Evolutionary conservation across 1,140 invertebrate species (phyloP), one percentile per base, ranked within the genome.

Genomic region (Orchesella cincta): DNA sequence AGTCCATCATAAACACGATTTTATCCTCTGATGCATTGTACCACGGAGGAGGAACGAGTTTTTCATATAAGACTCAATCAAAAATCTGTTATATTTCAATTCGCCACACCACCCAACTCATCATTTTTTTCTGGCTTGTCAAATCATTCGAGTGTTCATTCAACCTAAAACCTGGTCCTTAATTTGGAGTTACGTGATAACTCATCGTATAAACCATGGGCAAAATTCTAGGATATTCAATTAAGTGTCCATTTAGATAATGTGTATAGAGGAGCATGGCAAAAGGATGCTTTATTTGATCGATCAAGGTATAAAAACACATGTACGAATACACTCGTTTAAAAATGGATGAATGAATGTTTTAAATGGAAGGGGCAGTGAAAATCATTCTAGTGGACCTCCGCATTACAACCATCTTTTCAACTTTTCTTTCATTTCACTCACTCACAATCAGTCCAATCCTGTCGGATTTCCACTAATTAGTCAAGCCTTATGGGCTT

Each of bases 151-250:
- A 18, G 14, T 23, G 23, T 23, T 57, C 54, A 57, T 57, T 57
- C 12, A 12, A 57, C 54, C 54, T 26, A 57, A 18, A 12, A 46
- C 39, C n/a, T n/a, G n/a, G n/a, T n/a, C n/a, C n/a, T 31, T 14
- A 67, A 12, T 67, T 67, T 67, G 1, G 8, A 67, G 39, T 67
- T 67, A 29, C 62, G 62, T 67, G 62, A 67, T 67, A 67, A 67
- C 26, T 23, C 26, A n/a, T 67, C 62, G 33, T 67, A 67, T 18
- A 67, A 29, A 1, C 33, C 28, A 33, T 23, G 8, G 12, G 29
- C 26, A 62, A 67, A 31, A 14, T 67, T 67, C 1, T 29, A 46
- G 33, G 3, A n/a, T 26, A 31, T 67, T 67, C 62, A 67, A 67
- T 67, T 67, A 67, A 67, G 62, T 31, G 26, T 8, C 62, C 62